These are phyloP conservation scores for Siniperca scherzeri DNA, from an alignment of 2,797 vertebrate species.

Conservation along the genomic window DNA sequence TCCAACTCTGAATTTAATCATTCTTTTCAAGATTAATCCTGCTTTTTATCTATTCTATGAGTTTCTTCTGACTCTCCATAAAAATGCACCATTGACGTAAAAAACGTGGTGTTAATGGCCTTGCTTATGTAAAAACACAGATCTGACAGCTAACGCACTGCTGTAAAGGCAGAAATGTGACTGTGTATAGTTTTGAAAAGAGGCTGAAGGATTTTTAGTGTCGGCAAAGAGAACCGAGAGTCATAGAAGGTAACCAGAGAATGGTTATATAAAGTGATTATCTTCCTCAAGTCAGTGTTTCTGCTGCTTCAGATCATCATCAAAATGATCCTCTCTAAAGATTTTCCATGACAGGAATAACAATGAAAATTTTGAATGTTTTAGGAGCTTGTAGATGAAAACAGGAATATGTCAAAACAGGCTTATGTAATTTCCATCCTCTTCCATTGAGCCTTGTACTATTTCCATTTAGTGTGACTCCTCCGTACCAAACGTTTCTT, in stretches of 20 bases:
- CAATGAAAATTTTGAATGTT: not conserved
- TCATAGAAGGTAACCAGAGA: slow-evolving; percentile 15
- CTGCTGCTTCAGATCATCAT: slow-evolving; percentile 20
- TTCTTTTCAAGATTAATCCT: slow-evolving; percentile 9
- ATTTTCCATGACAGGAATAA: slow-evolving; percentile 13
- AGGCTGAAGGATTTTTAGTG: slow-evolving; percentile 6
- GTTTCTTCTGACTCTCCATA: not conserved
- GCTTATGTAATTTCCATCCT: not conserved
- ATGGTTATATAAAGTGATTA: slow-evolving; percentile 43
- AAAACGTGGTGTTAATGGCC: not conserved
- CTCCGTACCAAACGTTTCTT: not conserved
- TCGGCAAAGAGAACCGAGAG: slow-evolving; percentile 1
- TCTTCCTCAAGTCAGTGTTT: slow-evolving; percentile 4
- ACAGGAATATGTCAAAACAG: slow-evolving; percentile 11
- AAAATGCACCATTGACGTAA: not conserved
- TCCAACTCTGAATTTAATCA: not conserved
- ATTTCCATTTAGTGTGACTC: not conserved
- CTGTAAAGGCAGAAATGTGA: slow-evolving; percentile 19
- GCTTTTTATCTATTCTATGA: not conserved
- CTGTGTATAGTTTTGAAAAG: slow-evolving; percentile 10
- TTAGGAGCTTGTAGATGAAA: slow-evolving; percentile 13
- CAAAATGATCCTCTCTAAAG: not conserved
- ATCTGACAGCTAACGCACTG: slow-evolving; percentile 13
- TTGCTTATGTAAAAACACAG: not conserved
- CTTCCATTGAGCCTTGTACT: not conserved